phyloP scores from a whole-genome alignment of 2,113 vertebrate species.

The Corvus moneduloides region DNA sequence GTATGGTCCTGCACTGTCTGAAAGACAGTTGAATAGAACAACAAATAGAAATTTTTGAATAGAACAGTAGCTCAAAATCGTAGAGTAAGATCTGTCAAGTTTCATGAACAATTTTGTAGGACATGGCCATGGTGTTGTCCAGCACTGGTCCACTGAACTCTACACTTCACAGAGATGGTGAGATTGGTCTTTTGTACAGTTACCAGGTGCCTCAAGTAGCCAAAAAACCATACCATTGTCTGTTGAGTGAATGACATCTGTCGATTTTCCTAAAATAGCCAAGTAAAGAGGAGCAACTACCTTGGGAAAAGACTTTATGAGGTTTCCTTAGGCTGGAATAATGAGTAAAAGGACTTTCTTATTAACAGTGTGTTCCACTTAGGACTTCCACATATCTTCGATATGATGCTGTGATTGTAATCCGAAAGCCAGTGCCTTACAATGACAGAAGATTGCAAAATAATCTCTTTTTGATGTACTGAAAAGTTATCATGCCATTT shows the following conservation, averaged over 20 bases:
- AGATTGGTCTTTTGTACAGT: not conserved
- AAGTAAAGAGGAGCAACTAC: not conserved
- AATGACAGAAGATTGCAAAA: not conserved
- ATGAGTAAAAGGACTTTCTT: not conserved
- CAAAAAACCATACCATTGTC: not conserved
- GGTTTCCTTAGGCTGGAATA: not conserved
- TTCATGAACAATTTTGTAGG: not conserved
- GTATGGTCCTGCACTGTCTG: not conserved
- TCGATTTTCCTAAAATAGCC: not conserved
- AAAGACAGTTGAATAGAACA: not conserved
- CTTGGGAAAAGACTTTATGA: not conserved
- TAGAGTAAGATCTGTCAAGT: not conserved
- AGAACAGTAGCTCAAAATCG: not conserved
- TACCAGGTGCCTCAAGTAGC: not conserved
- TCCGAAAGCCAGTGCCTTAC: not conserved
- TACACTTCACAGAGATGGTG: not conserved
- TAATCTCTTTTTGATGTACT: not conserved
- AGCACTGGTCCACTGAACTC: not conserved
- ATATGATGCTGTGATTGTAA: not conserved
- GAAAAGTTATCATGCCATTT: not conserved
- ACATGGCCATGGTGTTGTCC: not conserved
- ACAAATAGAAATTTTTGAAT: not conserved
- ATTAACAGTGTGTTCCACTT: not conserved
- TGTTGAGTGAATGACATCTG: not conserved
- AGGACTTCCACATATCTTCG: accelerated